Percentiles rank a stretch among this genome's conserved stretches.
These are phyloP conservation scores for Porites evermanni DNA, from an alignment of 92 coral and sea anemone genomes.

Conservation along the genomic window DNA sequence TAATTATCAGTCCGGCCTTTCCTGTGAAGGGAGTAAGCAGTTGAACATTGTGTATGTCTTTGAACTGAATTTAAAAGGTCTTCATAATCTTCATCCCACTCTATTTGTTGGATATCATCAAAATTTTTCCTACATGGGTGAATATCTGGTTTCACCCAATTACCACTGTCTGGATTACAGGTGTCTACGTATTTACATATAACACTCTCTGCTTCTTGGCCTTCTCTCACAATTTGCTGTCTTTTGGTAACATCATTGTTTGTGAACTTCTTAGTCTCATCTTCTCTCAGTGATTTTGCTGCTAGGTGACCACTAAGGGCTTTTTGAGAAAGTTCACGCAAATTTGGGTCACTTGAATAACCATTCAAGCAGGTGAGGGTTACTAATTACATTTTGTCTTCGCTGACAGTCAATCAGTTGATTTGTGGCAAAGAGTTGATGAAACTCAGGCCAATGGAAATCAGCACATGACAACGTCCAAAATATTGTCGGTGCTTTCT, in stretches of 20 bases:
- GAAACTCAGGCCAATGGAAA: constrained; percentile 70
- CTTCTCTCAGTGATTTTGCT: constrained; percentile 1
- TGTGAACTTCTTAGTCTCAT: constrained; percentile 43
- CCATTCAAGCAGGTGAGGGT: constrained; percentile 62
- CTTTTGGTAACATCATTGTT: constrained; percentile 26
- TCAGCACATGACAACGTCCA: constrained; percentile 68
- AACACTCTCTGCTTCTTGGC: constrained; percentile 46
- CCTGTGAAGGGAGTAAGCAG: constrained; percentile 40
- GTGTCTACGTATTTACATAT: constrained; percentile 59
- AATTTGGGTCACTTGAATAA: constrained; percentile 65
- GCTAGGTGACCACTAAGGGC: constrained; percentile 52
- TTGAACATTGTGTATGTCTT: constrained; percentile 43
- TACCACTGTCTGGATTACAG: constrained; percentile 17
- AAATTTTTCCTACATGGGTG: constrained; percentile 44
- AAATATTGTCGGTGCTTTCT: constrained; percentile 64
- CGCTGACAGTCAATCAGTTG: constrained; percentile 28
- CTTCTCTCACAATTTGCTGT: constrained; percentile 30
- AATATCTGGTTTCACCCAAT: constrained; percentile 37
- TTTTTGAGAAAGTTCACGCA: constrained; percentile 58
- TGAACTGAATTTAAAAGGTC: constrained; percentile 52
- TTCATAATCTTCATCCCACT: constrained; percentile 48
- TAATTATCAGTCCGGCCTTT: constrained; percentile 13
- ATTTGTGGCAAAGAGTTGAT: constrained; percentile 44
- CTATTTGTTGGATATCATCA: constrained; percentile 29
- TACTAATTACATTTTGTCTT: constrained; percentile 46